phyloP scores from a whole-genome alignment of 1,140 invertebrate genomes.

The Trialeurodes vaporariorum region DNA sequence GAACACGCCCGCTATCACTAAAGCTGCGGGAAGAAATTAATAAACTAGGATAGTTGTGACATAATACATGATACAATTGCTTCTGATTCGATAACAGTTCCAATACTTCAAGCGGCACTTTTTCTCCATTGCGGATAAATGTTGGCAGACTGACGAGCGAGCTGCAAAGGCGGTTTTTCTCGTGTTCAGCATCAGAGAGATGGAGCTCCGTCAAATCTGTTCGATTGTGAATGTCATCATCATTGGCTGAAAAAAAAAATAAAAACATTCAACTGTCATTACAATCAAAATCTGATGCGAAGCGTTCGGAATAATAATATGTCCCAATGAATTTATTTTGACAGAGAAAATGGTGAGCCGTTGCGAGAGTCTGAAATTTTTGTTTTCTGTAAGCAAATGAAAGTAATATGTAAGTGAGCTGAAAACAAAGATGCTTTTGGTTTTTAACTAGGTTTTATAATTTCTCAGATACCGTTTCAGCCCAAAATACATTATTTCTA shows the following conservation, averaged over 20 bases:
- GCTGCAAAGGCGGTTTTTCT: constrained; percentile 20
- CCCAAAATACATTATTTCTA: too few species aligned
- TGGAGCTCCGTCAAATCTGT: constrained; percentile 28
- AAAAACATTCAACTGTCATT: not conserved
- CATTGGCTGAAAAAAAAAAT: constrained; percentile 13
- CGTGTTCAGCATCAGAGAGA: constrained; percentile 32
- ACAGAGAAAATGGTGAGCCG: too few species aligned
- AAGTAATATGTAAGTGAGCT: too few species aligned
- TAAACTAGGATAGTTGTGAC: constrained; percentile 58
- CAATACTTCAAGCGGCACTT: constrained; percentile 39
- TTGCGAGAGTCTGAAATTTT: too few species aligned
- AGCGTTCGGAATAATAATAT: too few species aligned
- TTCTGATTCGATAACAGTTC: constrained; percentile 50
- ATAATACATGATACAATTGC: constrained; percentile 52
- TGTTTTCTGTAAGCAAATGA: too few species aligned
- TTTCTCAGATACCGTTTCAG: too few species aligned
- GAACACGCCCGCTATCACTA: constrained; percentile 45
- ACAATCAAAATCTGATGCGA: too few species aligned
- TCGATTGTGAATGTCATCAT: constrained; percentile 33
- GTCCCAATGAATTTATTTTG: too few species aligned
- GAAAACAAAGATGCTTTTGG: too few species aligned
- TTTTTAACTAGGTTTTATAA: too few species aligned
- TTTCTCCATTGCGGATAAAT: constrained; percentile 53
- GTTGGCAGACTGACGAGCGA: constrained; percentile 55
- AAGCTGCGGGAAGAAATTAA: constrained; percentile 47